Conservation (phyloP, 1,140 invertebrate species). For the Brachionus koreanus region DNA sequence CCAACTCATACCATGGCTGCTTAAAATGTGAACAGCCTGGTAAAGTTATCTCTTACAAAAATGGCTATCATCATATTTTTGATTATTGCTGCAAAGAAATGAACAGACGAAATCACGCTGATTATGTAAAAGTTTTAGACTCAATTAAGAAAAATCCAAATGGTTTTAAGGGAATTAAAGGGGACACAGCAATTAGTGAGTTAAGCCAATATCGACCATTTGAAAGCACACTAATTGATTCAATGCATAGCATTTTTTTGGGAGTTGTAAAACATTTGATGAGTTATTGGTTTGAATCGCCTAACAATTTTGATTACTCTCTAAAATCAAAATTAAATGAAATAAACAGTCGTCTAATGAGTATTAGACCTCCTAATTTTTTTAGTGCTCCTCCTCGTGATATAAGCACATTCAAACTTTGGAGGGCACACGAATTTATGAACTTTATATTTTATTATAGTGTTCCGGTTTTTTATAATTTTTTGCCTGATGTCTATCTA, state of each 20-base stretch:
- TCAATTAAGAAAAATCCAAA: neutral
- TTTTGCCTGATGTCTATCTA: neutral
- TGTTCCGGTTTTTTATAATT: no score
- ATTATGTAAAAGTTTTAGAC: neutral
- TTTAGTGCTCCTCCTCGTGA: neutral
- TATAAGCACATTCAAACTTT: neutral
- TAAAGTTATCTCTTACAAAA: neutral
- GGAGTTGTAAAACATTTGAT: neutral
- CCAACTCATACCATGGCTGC: neutral
- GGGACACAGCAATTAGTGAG: neutral
- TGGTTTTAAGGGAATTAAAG: neutral
- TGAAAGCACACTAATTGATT: neutral
- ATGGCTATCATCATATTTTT: constrained; percentile 9
- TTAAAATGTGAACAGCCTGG: neutral
- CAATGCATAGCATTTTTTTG: neutral
- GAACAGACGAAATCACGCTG: no score
- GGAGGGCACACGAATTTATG: neutral
- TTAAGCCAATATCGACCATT: neutral
- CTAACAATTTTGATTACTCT: neutral
- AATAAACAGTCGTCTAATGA: neutral
- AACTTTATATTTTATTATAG: neutral
- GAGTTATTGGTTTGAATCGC: neutral
- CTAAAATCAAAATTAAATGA: neutral
- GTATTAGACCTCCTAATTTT: constrained; percentile 6
- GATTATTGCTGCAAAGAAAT: neutral